Evolutionary conservation across 2,888 invertebrate genomes (phyloP).

Genomic region (Dinocampus coccinellae): DNA sequence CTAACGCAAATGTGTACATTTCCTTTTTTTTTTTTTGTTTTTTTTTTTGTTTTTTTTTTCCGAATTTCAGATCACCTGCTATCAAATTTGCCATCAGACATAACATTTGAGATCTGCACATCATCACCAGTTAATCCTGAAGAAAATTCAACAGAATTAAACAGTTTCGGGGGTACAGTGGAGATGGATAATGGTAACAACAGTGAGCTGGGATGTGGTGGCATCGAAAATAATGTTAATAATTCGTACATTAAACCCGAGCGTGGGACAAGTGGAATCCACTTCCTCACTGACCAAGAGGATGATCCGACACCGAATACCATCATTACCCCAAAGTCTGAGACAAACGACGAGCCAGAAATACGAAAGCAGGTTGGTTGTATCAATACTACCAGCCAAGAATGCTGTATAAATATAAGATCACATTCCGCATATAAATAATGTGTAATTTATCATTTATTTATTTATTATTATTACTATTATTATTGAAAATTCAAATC

Average conservation of each 20-base stretch:
- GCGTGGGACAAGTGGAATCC: slow-evolving; percentile 58
- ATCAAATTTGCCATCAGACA: slow-evolving; percentile 62
- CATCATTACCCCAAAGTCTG: slow-evolving; percentile 49
- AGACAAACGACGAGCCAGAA: slow-evolving; percentile 61
- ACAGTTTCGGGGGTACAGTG: slow-evolving; percentile 19
- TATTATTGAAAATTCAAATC: neutral
- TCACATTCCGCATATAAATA: slow-evolving; percentile 31
- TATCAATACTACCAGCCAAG: slow-evolving; percentile 36
- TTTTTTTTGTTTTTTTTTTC: neutral
- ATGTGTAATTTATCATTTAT: neutral
- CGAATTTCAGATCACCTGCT: slow-evolving; percentile 47
- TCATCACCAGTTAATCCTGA: slow-evolving; percentile 51
- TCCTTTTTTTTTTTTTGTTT: no score
- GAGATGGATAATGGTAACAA: slow-evolving; percentile 7
- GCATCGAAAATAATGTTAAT: slow-evolving; percentile 6
- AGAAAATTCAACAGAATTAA: slow-evolving; percentile 26
- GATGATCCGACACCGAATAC: slow-evolving; percentile 49
- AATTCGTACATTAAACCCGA: slow-evolving; percentile 52
- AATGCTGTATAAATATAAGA: slow-evolving; percentile 26
- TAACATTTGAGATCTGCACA: slow-evolving; percentile 64
- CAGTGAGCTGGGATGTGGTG: slow-evolving; percentile 22
- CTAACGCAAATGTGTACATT: slow-evolving; percentile 1
- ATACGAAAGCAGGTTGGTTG: slow-evolving; percentile 68
- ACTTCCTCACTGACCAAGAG: slow-evolving; percentile 63
- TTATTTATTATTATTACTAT: neutral